A percentile compares a stretch with the other conserved stretches of the same genome.
Conservation (phyloP, 1,140 invertebrate genomes). For the Pseudomyrmex dendroicus region DNA sequence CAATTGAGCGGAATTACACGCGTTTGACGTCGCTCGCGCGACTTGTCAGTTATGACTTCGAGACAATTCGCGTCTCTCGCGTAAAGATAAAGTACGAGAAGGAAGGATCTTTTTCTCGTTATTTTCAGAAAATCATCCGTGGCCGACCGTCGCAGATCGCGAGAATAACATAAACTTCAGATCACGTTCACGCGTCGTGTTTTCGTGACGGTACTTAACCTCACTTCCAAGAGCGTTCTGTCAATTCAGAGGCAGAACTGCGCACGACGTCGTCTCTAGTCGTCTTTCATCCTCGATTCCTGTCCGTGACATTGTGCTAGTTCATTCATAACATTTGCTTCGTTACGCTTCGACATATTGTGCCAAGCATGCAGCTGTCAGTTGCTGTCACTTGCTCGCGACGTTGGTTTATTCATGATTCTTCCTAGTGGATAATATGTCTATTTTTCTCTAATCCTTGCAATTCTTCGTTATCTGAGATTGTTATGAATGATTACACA, state of each 20-base stretch:
- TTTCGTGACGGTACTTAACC: constrained; percentile 67
- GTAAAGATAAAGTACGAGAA: neutral
- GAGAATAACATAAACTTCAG: constrained; percentile 22
- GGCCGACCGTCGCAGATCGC: neutral
- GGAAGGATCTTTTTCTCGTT: neutral
- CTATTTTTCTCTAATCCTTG: neutral
- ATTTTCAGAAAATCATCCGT: neutral
- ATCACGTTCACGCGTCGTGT: constrained; percentile 22
- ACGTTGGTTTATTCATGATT: constrained; percentile 20
- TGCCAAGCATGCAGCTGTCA: constrained; percentile 6
- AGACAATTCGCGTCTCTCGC: neutral
- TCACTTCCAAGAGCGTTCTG: constrained; percentile 64
- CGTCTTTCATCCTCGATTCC: neutral
- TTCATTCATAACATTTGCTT: constrained; percentile 43
- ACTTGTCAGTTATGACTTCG: constrained; percentile 26
- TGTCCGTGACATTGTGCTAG: constrained; percentile 15
- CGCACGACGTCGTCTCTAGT: constrained; percentile 13
- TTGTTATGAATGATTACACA: too few species aligned
- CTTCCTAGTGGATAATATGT: neutral
- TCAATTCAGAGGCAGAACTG: constrained; percentile 46
- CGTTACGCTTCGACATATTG: neutral
- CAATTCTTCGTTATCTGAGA: too few species aligned
- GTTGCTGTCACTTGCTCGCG: constrained; percentile 9
- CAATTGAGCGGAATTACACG: constrained; percentile 53
- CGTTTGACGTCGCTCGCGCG: neutral